Percentiles rank a stretch among this genome's conserved stretches.
These are phyloP conservation scores for Sebastes diaconus DNA, from an alignment of 2,797 vertebrate species.

Conservation along the genomic window DNA sequence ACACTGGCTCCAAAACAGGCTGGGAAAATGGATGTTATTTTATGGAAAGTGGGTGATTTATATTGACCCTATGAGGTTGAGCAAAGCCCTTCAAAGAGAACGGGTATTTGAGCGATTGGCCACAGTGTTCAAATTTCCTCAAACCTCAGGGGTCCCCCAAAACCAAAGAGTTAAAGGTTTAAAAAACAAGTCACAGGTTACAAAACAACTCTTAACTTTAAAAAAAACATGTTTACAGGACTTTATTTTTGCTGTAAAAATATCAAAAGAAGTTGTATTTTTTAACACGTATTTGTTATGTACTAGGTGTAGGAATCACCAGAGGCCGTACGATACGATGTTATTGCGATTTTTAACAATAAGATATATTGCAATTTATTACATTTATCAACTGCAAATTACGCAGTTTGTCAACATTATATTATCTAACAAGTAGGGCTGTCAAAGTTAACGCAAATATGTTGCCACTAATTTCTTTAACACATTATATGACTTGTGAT, in stretches of 20 bases:
- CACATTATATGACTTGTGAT: too few species aligned
- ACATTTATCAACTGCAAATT: too few species aligned
- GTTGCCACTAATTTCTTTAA: too few species aligned
- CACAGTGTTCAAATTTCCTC: not conserved
- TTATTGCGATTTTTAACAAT: too few species aligned
- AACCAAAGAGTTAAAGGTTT: not conserved
- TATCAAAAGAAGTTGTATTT: not conserved
- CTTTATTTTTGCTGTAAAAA: not conserved
- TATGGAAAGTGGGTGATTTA: not conserved
- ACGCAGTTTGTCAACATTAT: too few species aligned
- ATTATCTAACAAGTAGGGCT: too few species aligned
- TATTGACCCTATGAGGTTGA: not conserved
- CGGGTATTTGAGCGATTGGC: not conserved
- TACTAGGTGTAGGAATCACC: too few species aligned
- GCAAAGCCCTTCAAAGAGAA: not conserved
- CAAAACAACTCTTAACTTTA: not conserved
- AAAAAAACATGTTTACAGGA: not conserved
- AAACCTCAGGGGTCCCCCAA: not conserved
- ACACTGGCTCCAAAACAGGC: not conserved
- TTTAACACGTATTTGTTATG: too few species aligned
- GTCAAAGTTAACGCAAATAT: too few species aligned
- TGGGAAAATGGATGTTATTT: conserved; percentile 5
- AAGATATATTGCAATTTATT: too few species aligned
- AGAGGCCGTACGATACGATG: too few species aligned
- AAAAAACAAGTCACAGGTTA: not conserved